Evolutionary conservation across 2,797 vertebrate genomes (phyloP), one percentile per base, ranked within the genome.

Genomic region (Sebastes trivittatus): DNA sequence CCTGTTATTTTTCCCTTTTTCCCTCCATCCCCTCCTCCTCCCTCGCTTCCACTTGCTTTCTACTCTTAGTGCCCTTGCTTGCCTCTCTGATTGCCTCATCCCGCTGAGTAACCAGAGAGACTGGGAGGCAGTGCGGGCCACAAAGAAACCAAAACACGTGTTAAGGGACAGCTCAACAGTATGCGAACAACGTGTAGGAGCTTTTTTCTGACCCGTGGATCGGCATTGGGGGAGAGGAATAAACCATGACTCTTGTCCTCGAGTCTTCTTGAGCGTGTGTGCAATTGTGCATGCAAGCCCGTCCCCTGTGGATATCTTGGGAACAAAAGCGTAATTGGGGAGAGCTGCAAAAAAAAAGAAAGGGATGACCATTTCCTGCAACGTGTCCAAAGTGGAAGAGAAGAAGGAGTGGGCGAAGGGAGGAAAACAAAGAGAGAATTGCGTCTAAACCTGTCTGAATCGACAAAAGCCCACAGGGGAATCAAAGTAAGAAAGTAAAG

Each of bases 51-150:
- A 67, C 72, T 81, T 52, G 32, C 78, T 77, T 80, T 79, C 72
- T 77, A 30, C 78, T 80, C 62, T 67, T 84, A 63, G 55, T 80
- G 82, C 84, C 88, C 88, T 93, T 93, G 87, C 82, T 83, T 83
- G 84, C 81, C 82, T 87, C 67, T 81, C 76, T 83, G 83, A 90
- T 83, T 90, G 87, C 89, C 81, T 88, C 85, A 88, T 86, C 68
- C 63, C 63, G 70, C 71, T 89, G 78, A 89, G 79, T 91, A 87
- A 86, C 81, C 38, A 87, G 85, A 86, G 72, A 80, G 72, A 80
- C 89, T 56, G 18, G 73, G 77, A 87, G 88, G 84, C 79, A 62
- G 30, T 59, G 34, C 29, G 3, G 68, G 67, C 83, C 84, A 75
- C 62, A 75, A 81, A 87, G 83, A 86, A 85, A 80, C 65, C 58